Conservation (phyloP, 2,113 vertebrate genomes). For the Glareola pratincola region DNA sequence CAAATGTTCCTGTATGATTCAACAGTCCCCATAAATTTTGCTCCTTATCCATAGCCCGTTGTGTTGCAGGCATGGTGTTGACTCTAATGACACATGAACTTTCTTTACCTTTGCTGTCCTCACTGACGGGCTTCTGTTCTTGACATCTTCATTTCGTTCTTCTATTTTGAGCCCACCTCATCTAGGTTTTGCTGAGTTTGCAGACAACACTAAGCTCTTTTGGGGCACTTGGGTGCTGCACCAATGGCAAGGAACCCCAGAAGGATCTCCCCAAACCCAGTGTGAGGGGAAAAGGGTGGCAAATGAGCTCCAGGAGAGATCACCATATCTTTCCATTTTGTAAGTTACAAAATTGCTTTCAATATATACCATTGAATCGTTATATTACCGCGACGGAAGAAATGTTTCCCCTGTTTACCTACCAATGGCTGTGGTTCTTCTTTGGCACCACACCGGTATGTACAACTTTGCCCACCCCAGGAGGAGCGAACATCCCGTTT, state of each 20-base stretch:
- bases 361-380: background rate
- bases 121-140: background rate
- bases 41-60: background rate
- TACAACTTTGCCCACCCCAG: too few relatives aligned
- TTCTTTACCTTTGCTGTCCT: background rate
- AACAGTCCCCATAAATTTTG: background rate
- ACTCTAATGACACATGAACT: background rate
- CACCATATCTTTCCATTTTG: fast-evolving
- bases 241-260: background rate
- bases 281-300: too few relatives aligned
- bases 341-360: background rate
- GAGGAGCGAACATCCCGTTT: fast-evolving
- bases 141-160: background rate
- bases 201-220: background rate
- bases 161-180: background rate
- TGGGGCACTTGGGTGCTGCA: background rate
- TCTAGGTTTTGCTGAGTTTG: background rate
- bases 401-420: background rate
- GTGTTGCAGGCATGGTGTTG: too few relatives aligned
- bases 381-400: background rate
- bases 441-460: background rate
- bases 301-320: background rate
- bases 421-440: background rate
- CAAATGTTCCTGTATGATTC: background rate
- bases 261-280: background rate